These are phyloP conservation scores for Brachypalpus laphriformis DNA, from an alignment of 2,888 invertebrate species.

Conservation along the genomic window DNA sequence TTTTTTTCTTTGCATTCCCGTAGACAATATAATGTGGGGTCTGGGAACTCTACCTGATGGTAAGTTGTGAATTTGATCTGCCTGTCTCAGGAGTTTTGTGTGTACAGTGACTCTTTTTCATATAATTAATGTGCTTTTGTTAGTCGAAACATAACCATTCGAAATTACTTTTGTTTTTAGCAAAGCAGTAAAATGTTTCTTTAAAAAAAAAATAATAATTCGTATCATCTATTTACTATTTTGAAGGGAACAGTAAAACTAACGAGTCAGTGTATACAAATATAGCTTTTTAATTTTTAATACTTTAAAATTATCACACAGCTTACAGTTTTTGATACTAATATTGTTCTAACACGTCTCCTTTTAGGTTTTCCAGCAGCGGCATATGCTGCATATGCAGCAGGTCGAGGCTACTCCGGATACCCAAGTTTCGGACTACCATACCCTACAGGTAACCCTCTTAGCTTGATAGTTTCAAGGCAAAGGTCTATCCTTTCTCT, in stretches of 20 bases:
- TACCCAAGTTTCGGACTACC: constrained; percentile 99
- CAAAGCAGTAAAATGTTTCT: no score
- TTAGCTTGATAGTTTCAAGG: background rate
- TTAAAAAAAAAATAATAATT: no score
- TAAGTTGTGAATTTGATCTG: constrained; percentile 85
- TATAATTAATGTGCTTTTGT: no score
- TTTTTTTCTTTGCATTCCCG: constrained; percentile 75
- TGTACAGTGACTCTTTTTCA: background rate
- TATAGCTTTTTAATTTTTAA: background rate
- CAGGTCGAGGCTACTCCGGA: constrained; percentile 97
- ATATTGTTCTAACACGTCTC: constrained; percentile 10
- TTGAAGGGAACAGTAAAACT: no score
- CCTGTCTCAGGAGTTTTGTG: background rate
- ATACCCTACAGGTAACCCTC: constrained; percentile 95
- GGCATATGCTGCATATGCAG: constrained; percentile 97
- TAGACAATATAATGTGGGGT: constrained; percentile 98
- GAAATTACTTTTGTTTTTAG: no score
- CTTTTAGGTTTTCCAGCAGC: constrained; percentile 94
- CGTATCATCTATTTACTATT: no score
- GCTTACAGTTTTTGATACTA: no score
- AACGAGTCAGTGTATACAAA: background rate
- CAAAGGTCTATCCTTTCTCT: background rate
- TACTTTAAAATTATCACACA: no score
- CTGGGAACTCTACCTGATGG: constrained; percentile 98
- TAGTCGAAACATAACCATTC: background rate